These are phyloP conservation scores for Ctenoplectra terminalis DNA, from an alignment of 1,140 invertebrate genomes.

Conservation along the genomic window DNA sequence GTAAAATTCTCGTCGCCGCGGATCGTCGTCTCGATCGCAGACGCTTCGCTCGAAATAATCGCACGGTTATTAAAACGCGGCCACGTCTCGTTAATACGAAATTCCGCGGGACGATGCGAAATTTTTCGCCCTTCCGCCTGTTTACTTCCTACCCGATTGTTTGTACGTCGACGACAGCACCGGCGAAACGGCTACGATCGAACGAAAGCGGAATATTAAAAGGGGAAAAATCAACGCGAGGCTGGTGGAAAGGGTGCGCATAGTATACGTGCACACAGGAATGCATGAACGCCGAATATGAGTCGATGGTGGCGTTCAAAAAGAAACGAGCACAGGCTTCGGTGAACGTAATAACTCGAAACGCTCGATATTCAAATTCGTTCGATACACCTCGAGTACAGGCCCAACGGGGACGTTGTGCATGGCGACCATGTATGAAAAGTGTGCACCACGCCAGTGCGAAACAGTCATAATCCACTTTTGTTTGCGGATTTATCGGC, in stretches of 20 bases:
- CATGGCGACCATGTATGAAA: conserved; percentile 48
- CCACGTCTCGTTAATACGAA: conserved; percentile 13
- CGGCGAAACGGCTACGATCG: conserved; percentile 27
- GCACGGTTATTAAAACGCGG: conserved; percentile 26
- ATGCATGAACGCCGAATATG: not conserved
- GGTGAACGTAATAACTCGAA: conserved; percentile 59
- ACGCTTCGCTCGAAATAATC: not conserved
- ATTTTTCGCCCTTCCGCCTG: conserved; percentile 25
- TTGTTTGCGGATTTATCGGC: conserved; percentile 63
- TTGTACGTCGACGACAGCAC: not conserved
- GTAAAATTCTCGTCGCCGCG: not conserved
- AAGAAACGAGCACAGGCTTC: conserved; percentile 20
- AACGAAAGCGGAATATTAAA: conserved; percentile 27
- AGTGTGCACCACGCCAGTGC: conserved; percentile 51
- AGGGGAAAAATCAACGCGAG: conserved; percentile 26
- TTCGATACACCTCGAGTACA: conserved; percentile 39
- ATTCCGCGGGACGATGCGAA: not conserved
- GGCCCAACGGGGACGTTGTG: conserved; percentile 7
- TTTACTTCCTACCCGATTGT: conserved; percentile 22
- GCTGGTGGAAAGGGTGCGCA: not conserved
- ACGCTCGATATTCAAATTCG: conserved; percentile 65
- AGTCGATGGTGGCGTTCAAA: conserved; percentile 8
- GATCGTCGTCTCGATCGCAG: too few species aligned
- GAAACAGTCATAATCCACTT: conserved; percentile 64
- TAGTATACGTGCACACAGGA: too few species aligned